Evolutionary conservation across 2,797 vertebrate genomes (phyloP).

Genomic region (Onychomys torridus): DNA sequence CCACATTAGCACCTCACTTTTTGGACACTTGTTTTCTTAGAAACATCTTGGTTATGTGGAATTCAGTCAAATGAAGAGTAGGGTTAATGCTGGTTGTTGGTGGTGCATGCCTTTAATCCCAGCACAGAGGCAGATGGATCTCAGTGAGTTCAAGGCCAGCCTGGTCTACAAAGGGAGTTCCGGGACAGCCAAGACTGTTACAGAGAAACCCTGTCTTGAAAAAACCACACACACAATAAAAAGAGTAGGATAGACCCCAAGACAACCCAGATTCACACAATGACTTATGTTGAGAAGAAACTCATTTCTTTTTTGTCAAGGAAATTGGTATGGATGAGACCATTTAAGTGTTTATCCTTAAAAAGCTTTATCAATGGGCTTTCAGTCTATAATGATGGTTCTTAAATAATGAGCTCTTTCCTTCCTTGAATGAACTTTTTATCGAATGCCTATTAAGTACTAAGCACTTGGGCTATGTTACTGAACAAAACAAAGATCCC

Average conservation of each 20-base stretch:
- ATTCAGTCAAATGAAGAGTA: constrained; percentile 38
- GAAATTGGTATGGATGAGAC: constrained; percentile 17
- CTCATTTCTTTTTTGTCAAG: constrained; percentile 36
- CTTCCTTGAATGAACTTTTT: constrained; percentile 49
- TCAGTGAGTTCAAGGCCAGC: too few species aligned
- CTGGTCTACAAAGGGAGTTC: too few species aligned
- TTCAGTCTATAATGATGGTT: constrained; percentile 31
- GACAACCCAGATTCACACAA: constrained; percentile 15
- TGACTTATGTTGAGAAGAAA: background rate
- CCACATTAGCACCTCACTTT: background rate
- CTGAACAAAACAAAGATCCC: background rate
- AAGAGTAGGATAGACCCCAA: too few species aligned
- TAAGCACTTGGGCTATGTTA: constrained; percentile 41
- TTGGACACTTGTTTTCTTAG: background rate
- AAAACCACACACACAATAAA: too few species aligned
- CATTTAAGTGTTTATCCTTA: constrained; percentile 37
- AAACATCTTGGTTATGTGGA: background rate
- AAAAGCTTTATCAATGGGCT: background rate
- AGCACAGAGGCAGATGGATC: too few species aligned
- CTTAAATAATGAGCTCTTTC: constrained; percentile 50
- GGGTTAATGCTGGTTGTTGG: background rate
- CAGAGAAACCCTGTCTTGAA: too few species aligned
- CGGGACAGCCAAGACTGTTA: too few species aligned
- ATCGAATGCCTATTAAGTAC: constrained; percentile 11
- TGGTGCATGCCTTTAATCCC: too few species aligned